Conservation (phyloP, 1,140 invertebrate species). For the Arctopsyche grandis region DNA sequence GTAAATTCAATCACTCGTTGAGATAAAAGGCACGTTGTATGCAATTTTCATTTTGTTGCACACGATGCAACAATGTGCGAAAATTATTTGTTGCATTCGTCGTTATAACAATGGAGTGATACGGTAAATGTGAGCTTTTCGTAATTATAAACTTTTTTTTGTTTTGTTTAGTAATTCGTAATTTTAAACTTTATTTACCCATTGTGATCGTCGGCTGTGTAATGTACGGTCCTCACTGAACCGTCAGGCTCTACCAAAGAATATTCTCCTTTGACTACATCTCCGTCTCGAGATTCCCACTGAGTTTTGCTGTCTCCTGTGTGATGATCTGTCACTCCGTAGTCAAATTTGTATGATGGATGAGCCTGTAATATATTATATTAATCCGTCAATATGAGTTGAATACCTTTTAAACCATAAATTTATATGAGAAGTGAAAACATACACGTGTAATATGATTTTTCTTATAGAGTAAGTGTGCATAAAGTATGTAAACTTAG, state of each 20-base stretch:
- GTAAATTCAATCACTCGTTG: background rate
- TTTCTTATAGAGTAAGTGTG: too few species aligned
- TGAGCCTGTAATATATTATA: conserved; percentile 55
- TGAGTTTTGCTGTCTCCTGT: conserved; percentile 62
- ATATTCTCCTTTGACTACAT: conserved; percentile 61
- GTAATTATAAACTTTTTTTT: background rate
- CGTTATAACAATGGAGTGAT: too few species aligned
- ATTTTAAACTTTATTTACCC: conserved; percentile 58
- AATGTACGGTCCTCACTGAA: conserved; percentile 66
- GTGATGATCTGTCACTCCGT: conserved; percentile 60
- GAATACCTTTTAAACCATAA: background rate
- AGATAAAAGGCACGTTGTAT: too few species aligned
- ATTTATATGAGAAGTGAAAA: background rate
- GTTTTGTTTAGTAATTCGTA: background rate
- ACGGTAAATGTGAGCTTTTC: background rate
- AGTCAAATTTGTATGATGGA: conserved; percentile 62
- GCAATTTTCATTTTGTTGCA: conserved; percentile 15
- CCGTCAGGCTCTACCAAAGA: conserved; percentile 66
- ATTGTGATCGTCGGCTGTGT: conserved; percentile 66
- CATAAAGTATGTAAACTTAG: too few species aligned
- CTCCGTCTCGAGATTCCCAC: conserved; percentile 60
- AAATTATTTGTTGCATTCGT: background rate
- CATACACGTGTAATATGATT: background rate
- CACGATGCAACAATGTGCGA: background rate
- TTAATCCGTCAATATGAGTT: background rate